Base-by-base conservation (phyloP, 2,113 vertebrate species). In the Scolopax mira region DNA sequence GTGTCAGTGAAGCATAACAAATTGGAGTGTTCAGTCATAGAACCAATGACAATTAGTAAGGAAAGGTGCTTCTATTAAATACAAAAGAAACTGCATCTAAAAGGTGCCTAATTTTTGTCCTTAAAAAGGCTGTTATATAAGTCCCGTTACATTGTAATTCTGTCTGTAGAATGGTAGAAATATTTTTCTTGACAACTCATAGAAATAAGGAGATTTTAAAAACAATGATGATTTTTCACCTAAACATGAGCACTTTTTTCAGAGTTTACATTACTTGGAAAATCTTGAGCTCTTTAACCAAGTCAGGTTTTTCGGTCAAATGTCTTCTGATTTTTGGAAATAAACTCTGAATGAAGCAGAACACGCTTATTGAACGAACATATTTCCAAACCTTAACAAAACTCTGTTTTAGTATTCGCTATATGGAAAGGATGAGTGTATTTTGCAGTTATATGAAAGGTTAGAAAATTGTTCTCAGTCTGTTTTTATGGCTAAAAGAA, bases 1-100 rank as follows among this genome's bases (percentile, higher is more conserved):
- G 79, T 96, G 74, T 95, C 87, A 95, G 27, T 87, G 92, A 97
- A 89, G 96, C 55, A 51, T 91, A 87, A 93, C 95, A 98, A 96
- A 98, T 97, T 97, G 95, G 90, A 95, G 86, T 94, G 97, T 97
- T 97, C 65, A 86, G 89, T 89, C 85, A 90, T 60, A 95, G 67
- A 93, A 83, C 88, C 60, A 95, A 79, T 95, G 96, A 92, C 58
- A 86, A 80, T 96, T 96, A 89, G 66, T 85, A 87, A 88, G 70
- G 81, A 96, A 86, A 46, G 79, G 31, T 7, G 69, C 16, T 69
- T 93, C 89, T 96, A 62, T 92, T 95, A 97, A 97, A 92, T 89
- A 85, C 46, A 55, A 69, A 96, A 88, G 66, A 93, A 96, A 70
- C 74, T 88, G 39, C 27, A 69, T 85, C 82, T 95, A 42, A 25